A percentile compares a stretch with the other conserved stretches of the same genome.
phyloP scores from a whole-genome alignment of 2,113 vertebrate genomes.

The Perca fluviatilis region DNA sequence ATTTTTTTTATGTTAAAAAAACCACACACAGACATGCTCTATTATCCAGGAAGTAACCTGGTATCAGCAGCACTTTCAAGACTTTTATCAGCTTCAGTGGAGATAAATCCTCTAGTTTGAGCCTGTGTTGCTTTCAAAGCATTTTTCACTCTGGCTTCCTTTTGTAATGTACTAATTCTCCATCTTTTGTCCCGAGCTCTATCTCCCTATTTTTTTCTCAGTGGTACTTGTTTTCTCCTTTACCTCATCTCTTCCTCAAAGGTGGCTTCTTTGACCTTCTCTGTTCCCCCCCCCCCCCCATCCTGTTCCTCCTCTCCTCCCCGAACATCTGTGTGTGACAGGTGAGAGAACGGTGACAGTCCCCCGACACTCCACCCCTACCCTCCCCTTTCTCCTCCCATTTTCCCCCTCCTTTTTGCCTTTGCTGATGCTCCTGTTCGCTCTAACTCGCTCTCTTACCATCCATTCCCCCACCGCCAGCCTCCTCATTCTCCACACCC shows the following conservation, averaged over 20 bases:
- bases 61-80: background rate
- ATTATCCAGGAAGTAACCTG: background rate
- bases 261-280: constrained; percentile 72
- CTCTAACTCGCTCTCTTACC: constrained; percentile 30
- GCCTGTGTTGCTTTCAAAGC: background rate
- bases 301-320: constrained; percentile 61
- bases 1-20: no score
- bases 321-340: constrained; percentile 84
- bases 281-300: constrained; percentile 50
- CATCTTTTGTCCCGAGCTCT: constrained; percentile 15
- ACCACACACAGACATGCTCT: background rate
- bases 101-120: background rate
- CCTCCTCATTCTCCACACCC: constrained; percentile 44
- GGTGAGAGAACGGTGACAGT: constrained; percentile 68
- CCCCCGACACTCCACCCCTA: constrained; percentile 52
- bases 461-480: background rate
- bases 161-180: constrained; percentile 13
- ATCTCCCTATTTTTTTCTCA: constrained; percentile 43
- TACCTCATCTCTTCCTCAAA: constrained; percentile 39
- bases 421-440: constrained; percentile 26
- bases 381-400: constrained; percentile 38
- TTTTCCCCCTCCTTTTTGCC: background rate
- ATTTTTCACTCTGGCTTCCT: constrained; percentile 21
- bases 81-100: background rate
- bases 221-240: constrained; percentile 33